These are phyloP conservation scores for Archivesica marissinica DNA, from an alignment of 1,140 invertebrate genomes.

Conservation along the genomic window DNA sequence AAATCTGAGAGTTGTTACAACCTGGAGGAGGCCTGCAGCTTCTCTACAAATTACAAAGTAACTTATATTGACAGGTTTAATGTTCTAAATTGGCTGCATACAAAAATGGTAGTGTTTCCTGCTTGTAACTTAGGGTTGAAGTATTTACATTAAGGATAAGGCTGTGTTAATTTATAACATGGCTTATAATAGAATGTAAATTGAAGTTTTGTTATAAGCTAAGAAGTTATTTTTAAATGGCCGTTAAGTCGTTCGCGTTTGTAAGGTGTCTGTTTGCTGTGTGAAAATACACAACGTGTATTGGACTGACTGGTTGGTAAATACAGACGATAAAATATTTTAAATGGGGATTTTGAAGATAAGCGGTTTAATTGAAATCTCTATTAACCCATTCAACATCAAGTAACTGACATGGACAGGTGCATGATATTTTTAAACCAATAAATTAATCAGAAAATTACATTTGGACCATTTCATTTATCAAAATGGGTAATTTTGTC, in stretches of 20 bases:
- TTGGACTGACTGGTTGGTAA: conserved; percentile 32
- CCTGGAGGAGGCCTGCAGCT: no score
- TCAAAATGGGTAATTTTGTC: no score
- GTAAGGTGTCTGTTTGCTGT: conserved; percentile 14
- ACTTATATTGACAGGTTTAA: conserved; percentile 1
- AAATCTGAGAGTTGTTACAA: no score
- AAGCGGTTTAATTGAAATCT: conserved; percentile 56
- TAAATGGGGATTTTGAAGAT: conserved; percentile 49
- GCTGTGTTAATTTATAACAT: conserved; percentile 29
- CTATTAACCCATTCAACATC: no score
- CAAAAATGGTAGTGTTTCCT: conserved; percentile 7
- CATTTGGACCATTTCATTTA: no score
- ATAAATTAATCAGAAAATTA: no score
- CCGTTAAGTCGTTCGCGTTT: conserved; percentile 12
- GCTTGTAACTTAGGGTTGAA: background rate
- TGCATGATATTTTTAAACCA: no score
- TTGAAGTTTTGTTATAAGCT: conserved; percentile 33
- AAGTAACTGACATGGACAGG: no score
- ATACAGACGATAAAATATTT: conserved; percentile 49
- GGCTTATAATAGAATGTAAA: conserved; percentile 50
- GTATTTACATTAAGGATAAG: conserved; percentile 27
- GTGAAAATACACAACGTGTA: conserved; percentile 27
- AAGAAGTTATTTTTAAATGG: conserved; percentile 53
- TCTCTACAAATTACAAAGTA: no score
- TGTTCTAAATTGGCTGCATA: background rate